Percentiles rank a stretch among this genome's conserved stretches.
Evolutionary conservation across 2,113 vertebrate species (phyloP).

Genomic region (Melanerpes aurifrons): DNA sequence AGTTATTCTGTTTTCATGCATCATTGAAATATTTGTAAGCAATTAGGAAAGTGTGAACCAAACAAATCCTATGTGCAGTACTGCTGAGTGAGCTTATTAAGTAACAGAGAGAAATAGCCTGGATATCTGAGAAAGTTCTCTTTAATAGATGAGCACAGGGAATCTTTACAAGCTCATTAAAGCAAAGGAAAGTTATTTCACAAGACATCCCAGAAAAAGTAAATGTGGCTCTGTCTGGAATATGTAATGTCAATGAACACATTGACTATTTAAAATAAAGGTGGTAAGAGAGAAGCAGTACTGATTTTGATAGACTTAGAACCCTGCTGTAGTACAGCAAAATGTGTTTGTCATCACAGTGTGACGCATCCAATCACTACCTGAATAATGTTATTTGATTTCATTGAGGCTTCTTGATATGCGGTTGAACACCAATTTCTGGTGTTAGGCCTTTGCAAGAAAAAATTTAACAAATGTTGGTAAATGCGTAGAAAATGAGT

Average conservation of each 20-base stretch:
- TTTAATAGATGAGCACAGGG: not conserved
- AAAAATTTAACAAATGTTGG: not conserved
- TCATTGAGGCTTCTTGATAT: not conserved
- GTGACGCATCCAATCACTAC: not conserved
- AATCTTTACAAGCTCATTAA: constrained; percentile 3
- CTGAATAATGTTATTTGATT: not conserved
- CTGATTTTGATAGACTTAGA: not conserved
- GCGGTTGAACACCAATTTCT: not conserved
- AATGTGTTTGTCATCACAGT: not conserved
- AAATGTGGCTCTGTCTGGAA: not conserved
- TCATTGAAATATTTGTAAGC: constrained; percentile 8
- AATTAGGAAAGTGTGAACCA: constrained; percentile 20
- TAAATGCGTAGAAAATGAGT: not conserved
- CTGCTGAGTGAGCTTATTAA: not conserved
- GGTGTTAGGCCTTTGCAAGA: not conserved
- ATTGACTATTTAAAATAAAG: not conserved
- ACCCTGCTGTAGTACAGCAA: not conserved
- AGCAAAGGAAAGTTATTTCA: not conserved
- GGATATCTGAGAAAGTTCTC: not conserved
- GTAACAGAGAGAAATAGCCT: not conserved
- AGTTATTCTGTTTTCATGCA: not conserved
- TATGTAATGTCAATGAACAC: not conserved
- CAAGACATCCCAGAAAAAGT: not conserved
- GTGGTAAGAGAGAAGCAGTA: not conserved
- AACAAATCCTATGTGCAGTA: not conserved